phyloP scores from a whole-genome alignment of 2,797 vertebrate species.

The Triplophysa yarkandensis region DNA sequence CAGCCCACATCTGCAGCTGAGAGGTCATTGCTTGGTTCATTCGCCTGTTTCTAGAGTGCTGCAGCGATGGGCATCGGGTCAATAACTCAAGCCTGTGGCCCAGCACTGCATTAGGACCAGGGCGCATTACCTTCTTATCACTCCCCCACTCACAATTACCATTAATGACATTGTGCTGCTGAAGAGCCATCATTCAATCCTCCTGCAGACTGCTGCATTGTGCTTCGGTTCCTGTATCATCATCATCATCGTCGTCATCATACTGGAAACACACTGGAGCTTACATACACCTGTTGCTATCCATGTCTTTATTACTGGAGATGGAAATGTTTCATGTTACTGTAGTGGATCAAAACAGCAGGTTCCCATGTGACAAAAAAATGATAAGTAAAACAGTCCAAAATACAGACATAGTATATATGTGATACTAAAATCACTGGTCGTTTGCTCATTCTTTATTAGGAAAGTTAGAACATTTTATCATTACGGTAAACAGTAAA shows the following conservation, averaged over 20 bases:
- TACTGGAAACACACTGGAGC: slow-evolving; percentile 8
- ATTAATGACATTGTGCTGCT: slow-evolving; percentile 54
- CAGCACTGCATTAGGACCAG: slow-evolving; percentile 31
- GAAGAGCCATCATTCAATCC: slow-evolving; percentile 53
- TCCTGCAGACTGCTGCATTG: slow-evolving; percentile 52
- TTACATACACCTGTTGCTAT: slow-evolving; percentile 4
- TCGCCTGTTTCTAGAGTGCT: slow-evolving; percentile 30
- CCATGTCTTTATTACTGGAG: not conserved
- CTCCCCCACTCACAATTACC: slow-evolving; percentile 56
- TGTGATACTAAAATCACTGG: too few relatives aligned
- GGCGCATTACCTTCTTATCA: slow-evolving; percentile 52
- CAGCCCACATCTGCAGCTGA: slow-evolving; percentile 15
- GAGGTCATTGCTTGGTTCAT: slow-evolving; percentile 38
- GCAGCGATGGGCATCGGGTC: slow-evolving; percentile 33
- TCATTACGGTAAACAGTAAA: too few relatives aligned
- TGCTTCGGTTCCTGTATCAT: slow-evolving; percentile 1
- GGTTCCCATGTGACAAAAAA: not conserved
- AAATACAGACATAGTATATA: not conserved
- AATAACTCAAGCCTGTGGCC: slow-evolving; percentile 52
- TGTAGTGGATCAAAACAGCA: not conserved
- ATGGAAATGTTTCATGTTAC: not conserved
- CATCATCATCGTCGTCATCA: too few relatives aligned
- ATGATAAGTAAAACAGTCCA: not conserved
- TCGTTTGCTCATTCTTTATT: too few relatives aligned
- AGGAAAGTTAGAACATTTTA: too few relatives aligned